A percentile compares a stretch with the other conserved stretches of the same genome.
Evolutionary conservation across 2,113 vertebrate genomes (phyloP).

Genomic region (Nothobranchius kuhntae): DNA sequence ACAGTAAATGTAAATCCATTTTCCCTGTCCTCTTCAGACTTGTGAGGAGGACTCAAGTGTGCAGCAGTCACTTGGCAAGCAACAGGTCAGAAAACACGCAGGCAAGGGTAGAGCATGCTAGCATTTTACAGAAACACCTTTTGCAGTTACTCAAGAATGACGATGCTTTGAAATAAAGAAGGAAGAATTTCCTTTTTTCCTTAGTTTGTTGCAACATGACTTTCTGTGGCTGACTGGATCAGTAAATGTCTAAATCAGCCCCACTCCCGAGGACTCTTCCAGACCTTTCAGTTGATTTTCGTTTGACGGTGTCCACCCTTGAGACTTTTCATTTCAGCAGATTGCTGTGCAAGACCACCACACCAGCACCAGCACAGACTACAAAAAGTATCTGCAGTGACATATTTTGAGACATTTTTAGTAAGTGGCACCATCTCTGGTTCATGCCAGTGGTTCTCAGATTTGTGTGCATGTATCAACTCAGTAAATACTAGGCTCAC

Average conservation of each 20-base stretch:
- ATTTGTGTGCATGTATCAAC: too few relatives aligned
- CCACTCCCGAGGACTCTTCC: background rate
- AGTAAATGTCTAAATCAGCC: background rate
- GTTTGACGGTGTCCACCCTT: background rate
- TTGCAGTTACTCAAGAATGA: background rate
- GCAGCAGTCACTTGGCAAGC: too few relatives aligned
- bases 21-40: background rate
- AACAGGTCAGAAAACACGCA: too few relatives aligned
- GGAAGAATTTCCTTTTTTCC: background rate
- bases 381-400: background rate
- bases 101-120: too few relatives aligned
- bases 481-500: too few relatives aligned
- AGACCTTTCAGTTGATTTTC: background rate
- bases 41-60: too few relatives aligned
- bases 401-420: too few relatives aligned
- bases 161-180: background rate
- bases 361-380: background rate
- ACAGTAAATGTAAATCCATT: too few relatives aligned
- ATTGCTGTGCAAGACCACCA: background rate
- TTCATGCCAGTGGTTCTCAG: background rate
- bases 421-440: background rate
- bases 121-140: too few relatives aligned
- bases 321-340: too few relatives aligned
- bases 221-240: background rate
- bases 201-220: background rate